Base-by-base conservation (phyloP, 2,797 vertebrate species). In the Bovichtus variegatus region DNA sequence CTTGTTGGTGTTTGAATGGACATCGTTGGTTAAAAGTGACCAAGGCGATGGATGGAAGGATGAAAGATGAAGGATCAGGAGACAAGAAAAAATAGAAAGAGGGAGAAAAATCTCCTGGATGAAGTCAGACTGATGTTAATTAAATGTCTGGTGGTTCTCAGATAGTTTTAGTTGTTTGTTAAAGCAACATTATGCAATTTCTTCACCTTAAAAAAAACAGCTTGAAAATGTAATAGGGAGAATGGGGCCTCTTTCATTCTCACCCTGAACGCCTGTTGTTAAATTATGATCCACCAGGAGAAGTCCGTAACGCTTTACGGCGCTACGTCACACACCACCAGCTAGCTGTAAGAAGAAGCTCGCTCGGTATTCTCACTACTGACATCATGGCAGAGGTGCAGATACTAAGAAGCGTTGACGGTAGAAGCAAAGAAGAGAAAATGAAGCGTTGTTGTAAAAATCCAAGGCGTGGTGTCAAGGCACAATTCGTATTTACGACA, bases 11-110 rank as follows among this genome's bases (percentile, higher is more conserved):
- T n/a, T 73, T 58, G 38, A 64, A 34, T 15, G 21, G n/a, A 47
- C 7, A 25, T 16, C 9, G 4, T 6, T 1, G 41, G 25, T 53
- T 31, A 25, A 41, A 59, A 43, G 46, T 53, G 10, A 61, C 3
- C n/a, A n/a, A 4, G 3, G 6, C 44, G 57, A 61, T 13, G 46
- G 11, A 21, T 21, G 19, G 21, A 49, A 49, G 21, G 70, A 76
- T 71, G 41, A 60, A 38, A 18, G 46, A 51, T 60, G 41, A 74
- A 68, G 75, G n/a, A n/a, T n/a, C n/a, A n/a, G n/a, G 65, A 54
- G 58, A 38, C 21, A 1, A 44, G 47, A 54, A 70, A 41, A 38
- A 63, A 10, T 13, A 2, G 11, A 25, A 63, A 49, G 53, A 27
- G 0, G 34, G 53, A 4, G 23, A 29, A 70, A 31, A 53, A 41